These are phyloP conservation scores for Drosophila persimilis DNA, from an alignment of 1,140 invertebrate species.

Conservation along the genomic window DNA sequence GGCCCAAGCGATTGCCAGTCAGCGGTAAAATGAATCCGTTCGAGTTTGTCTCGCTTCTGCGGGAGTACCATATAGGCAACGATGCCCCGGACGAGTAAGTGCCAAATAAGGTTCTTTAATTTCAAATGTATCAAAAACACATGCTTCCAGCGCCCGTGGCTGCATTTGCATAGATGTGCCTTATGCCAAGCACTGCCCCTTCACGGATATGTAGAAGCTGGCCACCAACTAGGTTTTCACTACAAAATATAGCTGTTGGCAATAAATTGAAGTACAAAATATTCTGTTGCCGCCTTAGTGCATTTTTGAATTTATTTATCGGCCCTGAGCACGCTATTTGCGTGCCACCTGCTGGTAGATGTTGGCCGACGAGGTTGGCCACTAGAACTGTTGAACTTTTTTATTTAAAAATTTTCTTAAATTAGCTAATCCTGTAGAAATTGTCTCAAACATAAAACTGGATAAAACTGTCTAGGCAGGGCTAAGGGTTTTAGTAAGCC, in stretches of 20 bases:
- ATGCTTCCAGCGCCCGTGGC: slow-evolving; percentile 84
- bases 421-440: too few species aligned
- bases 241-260: slow-evolving; percentile 11
- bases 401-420: too few species aligned
- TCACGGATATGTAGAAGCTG: slow-evolving; percentile 69
- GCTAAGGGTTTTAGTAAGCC: too few species aligned
- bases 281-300: too few species aligned
- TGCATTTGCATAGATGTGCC: slow-evolving; percentile 86
- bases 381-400: too few species aligned
- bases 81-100: slow-evolving; percentile 86
- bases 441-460: too few species aligned
- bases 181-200: slow-evolving; percentile 86
- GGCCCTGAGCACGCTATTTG: too few species aligned
- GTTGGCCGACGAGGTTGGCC: too few species aligned
- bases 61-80: slow-evolving; percentile 84
- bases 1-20: slow-evolving; percentile 64
- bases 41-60: slow-evolving; percentile 83
- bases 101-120: not conserved
- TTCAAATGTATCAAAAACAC: not conserved
- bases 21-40: slow-evolving; percentile 65
- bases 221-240: slow-evolving; percentile 13
- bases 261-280: slow-evolving; percentile 36
- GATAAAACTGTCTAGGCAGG: too few species aligned
- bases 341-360: too few species aligned
- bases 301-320: too few species aligned